Evolutionary conservation across 35 echinoderm and acorn worm species (phyloP), one percentile per base, ranked within the genome.

Genomic region (Holothuria glaberrima): DNA sequence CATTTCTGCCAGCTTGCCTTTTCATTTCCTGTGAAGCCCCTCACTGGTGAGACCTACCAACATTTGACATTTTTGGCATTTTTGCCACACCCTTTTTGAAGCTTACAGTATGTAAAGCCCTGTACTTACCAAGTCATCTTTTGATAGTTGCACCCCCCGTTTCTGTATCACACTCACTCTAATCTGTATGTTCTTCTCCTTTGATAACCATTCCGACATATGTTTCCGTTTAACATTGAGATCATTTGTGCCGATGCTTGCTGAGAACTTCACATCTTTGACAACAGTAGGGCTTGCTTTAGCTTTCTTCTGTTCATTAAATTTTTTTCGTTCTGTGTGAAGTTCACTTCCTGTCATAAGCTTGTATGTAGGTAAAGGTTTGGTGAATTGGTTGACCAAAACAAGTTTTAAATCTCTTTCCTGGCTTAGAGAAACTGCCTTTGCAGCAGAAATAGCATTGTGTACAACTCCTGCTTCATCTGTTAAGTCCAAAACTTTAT

Each of bases 291-390:
- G 87, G 27, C 34, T 18, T 30, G 35, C 28, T 76, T 89, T 73
- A n/a, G 50, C 30, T 22, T 75, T 89, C 48, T 71, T 59, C 29
- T 59, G 74, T 48, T 89, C 87, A 25, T 74, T 89, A 16, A 58
- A 25, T 59, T 89, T 89, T 27, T 74, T 60, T 26, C 58, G 87
- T 52, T 75, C 69, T 50, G 75, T 3, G 38, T 73, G 65, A 58
- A 89, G 87, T 59, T 89, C 65, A n/a, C 50, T 48, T 50, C 87
- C 87, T 35, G 87, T 74, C 87, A 89, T 89, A 4, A 89, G 69
- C 27, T 76, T 75, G 68, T 89, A 89, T 1, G 74, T 24, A 30
- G 87, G 87, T 21, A 74, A 38, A 58, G 87, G 87, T 41, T 89
- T 75, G 25, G 87, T 66, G 50, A 56, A 38, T 31, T 71, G 87